A percentile compares a stretch with the other conserved stretches of the same genome.
These are phyloP conservation scores for Stegophylla sp. DNA, from an alignment of 2,888 invertebrate species.

Conservation along the genomic window DNA sequence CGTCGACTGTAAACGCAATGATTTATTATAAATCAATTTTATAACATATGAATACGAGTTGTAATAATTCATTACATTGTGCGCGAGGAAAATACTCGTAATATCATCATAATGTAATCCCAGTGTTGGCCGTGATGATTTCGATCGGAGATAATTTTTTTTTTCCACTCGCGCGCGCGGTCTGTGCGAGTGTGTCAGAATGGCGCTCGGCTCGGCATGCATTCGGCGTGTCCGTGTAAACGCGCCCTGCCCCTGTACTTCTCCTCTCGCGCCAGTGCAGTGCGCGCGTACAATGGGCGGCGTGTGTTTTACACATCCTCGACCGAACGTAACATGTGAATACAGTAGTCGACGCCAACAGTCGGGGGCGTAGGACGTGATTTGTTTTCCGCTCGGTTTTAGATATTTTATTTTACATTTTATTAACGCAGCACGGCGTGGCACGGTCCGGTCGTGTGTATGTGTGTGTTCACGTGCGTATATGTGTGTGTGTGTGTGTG, in stretches of 20 bases:
- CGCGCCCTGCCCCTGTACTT: slow-evolving; percentile 12
- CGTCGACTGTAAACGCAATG: no score
- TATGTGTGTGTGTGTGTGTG: neutral
- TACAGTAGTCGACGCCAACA: slow-evolving; percentile 57
- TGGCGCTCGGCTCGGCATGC: neutral
- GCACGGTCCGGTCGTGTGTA: slow-evolving; percentile 3
- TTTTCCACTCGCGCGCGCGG: no score
- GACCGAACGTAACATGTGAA: slow-evolving; percentile 49
- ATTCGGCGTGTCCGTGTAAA: slow-evolving; percentile 4
- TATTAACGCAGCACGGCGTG: neutral
- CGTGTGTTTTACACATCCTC: slow-evolving; percentile 51
- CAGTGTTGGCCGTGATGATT: no score
- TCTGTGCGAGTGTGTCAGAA: neutral
- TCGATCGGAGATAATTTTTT: no score
- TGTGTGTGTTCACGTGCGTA: no score
- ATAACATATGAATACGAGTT: no score
- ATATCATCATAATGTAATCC: no score
- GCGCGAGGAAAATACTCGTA: no score
- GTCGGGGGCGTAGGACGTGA: slow-evolving; percentile 58
- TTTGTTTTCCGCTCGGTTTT: slow-evolving; percentile 44
- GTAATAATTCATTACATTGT: no score
- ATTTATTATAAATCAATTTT: no score
- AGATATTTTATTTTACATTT: neutral
- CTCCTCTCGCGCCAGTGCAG: slow-evolving; percentile 1
- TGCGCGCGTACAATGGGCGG: slow-evolving; percentile 47